A percentile compares a stretch with the other conserved stretches of the same genome.
Conservation (phyloP, 2,888 invertebrate genomes). For the Drosophila neonasuta region DNA sequence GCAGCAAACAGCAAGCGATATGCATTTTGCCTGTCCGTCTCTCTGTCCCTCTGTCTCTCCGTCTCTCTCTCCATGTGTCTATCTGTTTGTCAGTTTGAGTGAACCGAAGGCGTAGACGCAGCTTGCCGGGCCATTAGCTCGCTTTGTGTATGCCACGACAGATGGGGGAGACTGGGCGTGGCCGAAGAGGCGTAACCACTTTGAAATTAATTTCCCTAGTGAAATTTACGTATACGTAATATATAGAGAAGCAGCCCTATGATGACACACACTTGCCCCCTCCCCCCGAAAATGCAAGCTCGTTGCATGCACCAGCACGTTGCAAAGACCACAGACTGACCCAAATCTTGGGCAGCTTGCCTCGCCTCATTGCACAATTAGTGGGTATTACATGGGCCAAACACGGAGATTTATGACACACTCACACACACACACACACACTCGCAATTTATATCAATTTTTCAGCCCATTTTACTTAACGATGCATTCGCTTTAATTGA, state of each 20-base stretch:
- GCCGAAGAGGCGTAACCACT: conserved; percentile 47
- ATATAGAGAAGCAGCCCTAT: conserved; percentile 15
- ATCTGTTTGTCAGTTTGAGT: conserved; percentile 49
- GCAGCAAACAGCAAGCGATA: conserved; percentile 29
- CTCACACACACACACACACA: background rate
- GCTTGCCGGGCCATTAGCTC: conserved; percentile 66
- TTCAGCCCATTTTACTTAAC: conserved; percentile 21
- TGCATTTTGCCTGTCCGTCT: conserved; percentile 38
- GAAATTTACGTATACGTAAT: conserved; percentile 73
- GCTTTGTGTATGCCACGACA: conserved; percentile 10
- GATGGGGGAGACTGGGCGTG: background rate
- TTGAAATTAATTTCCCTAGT: conserved; percentile 75
- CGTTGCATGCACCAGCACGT: conserved; percentile 1
- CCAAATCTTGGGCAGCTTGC: conserved; percentile 51
- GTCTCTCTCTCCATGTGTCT: conserved; percentile 1
- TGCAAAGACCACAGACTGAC: conserved; percentile 46
- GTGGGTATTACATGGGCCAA: conserved; percentile 13
- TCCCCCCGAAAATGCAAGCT: background rate
- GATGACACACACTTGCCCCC: conserved; percentile 17
- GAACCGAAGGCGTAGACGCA: conserved; percentile 52
- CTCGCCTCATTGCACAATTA: conserved; percentile 38
- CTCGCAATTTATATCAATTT: conserved; percentile 24
- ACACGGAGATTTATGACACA: conserved; percentile 41
- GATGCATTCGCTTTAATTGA: conserved; percentile 40
- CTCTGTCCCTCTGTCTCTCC: conserved; percentile 3